Conservation (phyloP, 2,113 vertebrate species). For the Rutilus rutilus region DNA sequence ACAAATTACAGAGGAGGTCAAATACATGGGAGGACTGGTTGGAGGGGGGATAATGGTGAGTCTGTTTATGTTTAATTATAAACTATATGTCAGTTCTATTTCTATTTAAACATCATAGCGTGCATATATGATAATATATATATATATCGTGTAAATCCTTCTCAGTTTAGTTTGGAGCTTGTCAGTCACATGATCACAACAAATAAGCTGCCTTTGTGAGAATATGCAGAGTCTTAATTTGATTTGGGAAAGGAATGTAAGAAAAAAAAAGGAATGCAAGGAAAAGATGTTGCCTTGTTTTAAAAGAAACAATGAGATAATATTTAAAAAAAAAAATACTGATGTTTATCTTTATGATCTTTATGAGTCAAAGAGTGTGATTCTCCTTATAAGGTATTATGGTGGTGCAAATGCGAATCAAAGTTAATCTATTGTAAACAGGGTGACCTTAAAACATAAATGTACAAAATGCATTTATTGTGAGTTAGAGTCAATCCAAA, state of each 20-base stretch:
- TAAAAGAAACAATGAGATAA: background rate
- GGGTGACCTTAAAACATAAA: background rate
- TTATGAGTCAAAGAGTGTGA: background rate
- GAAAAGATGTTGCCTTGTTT: background rate
- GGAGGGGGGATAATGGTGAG: slow-evolving; percentile 81
- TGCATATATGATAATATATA: background rate
- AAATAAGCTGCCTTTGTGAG: background rate
- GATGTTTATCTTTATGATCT: background rate
- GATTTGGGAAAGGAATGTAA: slow-evolving; percentile 21
- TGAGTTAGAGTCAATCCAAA: background rate
- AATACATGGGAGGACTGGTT: slow-evolving; percentile 80
- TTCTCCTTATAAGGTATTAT: background rate
- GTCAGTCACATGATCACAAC: background rate
- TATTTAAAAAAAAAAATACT: background rate
- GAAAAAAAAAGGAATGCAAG: background rate
- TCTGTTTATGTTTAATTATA: background rate
- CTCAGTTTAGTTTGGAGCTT: background rate
- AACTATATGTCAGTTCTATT: background rate
- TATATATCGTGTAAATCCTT: too few species aligned
- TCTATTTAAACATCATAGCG: background rate
- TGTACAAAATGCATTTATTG: background rate
- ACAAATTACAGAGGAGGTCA: slow-evolving; percentile 76
- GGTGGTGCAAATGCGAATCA: background rate
- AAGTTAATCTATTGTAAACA: background rate
- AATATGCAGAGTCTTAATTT: background rate